These are phyloP conservation scores for Ariopsis seemanni DNA, from an alignment of 2,113 vertebrate species.

Conservation along the genomic window DNA sequence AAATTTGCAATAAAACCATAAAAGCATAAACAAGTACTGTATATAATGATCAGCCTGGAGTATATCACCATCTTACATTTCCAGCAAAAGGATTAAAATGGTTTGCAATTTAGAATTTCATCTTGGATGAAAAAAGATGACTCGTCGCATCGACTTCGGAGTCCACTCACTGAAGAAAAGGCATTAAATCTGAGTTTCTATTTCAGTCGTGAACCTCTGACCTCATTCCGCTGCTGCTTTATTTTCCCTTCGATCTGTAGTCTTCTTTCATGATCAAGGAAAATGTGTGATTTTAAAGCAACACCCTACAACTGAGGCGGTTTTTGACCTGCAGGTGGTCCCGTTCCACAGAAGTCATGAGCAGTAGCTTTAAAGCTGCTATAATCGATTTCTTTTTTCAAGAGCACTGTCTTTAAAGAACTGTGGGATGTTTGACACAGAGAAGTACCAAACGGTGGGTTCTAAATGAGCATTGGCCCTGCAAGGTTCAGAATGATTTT, in stretches of 20 bases:
- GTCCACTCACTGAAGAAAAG: background rate
- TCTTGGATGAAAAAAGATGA: background rate
- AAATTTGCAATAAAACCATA: background rate
- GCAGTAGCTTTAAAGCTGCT: conserved; percentile 12
- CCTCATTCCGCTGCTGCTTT: background rate
- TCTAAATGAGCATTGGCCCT: background rate
- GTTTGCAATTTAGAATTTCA: background rate
- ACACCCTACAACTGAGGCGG: background rate
- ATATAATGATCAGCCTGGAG: background rate
- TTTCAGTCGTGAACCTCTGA: background rate
- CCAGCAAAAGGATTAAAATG: background rate
- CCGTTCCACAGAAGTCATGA: background rate
- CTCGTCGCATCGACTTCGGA: background rate
- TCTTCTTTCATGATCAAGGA: conserved; percentile 1
- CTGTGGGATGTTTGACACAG: background rate
- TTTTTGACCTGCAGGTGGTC: background rate
- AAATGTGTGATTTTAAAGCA: background rate
- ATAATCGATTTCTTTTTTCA: background rate
- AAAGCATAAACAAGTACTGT: background rate
- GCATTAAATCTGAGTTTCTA: background rate
- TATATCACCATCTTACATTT: background rate
- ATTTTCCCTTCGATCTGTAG: background rate
- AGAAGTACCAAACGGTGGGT: background rate
- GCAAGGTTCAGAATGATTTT: no score
- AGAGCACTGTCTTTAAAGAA: background rate